phyloP scores from a whole-genome alignment of 2,797 vertebrate genomes.

The Sorex maritimensis region DNA sequence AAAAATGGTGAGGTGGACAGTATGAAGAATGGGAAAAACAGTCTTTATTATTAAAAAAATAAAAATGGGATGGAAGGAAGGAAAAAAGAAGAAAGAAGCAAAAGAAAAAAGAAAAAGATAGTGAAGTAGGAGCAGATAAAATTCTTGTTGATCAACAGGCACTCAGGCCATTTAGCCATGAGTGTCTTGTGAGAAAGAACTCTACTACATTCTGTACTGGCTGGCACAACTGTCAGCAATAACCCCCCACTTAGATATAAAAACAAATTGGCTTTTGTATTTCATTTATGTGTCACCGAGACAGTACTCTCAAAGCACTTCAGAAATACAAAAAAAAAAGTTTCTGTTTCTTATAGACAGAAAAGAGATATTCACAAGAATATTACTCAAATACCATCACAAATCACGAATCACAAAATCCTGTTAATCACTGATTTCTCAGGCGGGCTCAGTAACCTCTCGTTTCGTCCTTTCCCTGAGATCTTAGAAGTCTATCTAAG shows the following conservation, averaged over 20 bases:
- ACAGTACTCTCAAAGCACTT: conserved; percentile 84
- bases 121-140: no score
- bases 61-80: no score
- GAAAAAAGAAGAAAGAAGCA: no score
- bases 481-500: no score
- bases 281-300: conserved; percentile 83
- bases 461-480: no score
- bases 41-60: no score
- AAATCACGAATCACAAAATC: no score
- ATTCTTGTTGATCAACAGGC: conserved; percentile 55
- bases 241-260: conserved; percentile 86
- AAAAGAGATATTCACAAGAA: conserved; percentile 68
- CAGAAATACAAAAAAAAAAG: conserved; percentile 83
- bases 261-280: conserved; percentile 91
- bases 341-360: conserved; percentile 69
- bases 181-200: conserved; percentile 88
- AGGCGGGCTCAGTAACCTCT: no score
- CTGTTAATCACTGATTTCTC: no score
- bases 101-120: no score
- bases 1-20: no score
- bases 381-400: neutral
- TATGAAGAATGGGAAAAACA: no score
- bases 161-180: conserved; percentile 83
- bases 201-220: conserved; percentile 88
- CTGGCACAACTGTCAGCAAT: conserved; percentile 91